Evolutionary conservation across 2,113 vertebrate species (phyloP).

Genomic region (Bubalus kerabau): DNA sequence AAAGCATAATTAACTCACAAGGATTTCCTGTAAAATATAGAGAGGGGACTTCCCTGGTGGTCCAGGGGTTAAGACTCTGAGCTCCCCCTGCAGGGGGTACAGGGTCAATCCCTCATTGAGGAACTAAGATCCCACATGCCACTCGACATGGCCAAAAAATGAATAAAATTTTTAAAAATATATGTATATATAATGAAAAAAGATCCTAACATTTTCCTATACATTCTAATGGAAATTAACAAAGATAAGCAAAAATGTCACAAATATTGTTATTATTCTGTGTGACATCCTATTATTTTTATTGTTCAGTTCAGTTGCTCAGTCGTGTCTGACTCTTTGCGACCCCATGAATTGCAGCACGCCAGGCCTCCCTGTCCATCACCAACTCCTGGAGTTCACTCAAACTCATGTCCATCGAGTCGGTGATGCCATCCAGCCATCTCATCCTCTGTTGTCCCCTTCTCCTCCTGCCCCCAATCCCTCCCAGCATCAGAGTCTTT

Average conservation of each 20-base stretch:
- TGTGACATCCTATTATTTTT: not conserved
- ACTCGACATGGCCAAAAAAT: not conserved
- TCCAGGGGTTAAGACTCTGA: not conserved
- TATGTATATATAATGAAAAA: not conserved
- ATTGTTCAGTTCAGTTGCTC: no score
- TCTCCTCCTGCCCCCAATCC: no score
- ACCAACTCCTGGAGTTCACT: no score
- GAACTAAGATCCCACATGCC: not conserved
- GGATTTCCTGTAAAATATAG: not conserved
- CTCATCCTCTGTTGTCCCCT: no score
- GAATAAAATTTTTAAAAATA: not conserved
- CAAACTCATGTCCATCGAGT: no score
- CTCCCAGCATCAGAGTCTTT: no score
- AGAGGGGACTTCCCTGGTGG: not conserved
- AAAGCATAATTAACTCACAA: not conserved
- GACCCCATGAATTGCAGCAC: no score
- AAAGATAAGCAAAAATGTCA: not conserved
- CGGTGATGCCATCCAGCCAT: no score
- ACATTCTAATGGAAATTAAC: not conserved
- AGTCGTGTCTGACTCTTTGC: no score
- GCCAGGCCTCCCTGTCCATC: no score
- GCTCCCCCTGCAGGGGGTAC: not conserved
- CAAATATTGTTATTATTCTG: not conserved
- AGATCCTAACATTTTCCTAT: not conserved
- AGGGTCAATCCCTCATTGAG: not conserved